Evolutionary conservation across 1,140 invertebrate genomes (phyloP).

Genomic region (Catajapyx aquilonaris): DNA sequence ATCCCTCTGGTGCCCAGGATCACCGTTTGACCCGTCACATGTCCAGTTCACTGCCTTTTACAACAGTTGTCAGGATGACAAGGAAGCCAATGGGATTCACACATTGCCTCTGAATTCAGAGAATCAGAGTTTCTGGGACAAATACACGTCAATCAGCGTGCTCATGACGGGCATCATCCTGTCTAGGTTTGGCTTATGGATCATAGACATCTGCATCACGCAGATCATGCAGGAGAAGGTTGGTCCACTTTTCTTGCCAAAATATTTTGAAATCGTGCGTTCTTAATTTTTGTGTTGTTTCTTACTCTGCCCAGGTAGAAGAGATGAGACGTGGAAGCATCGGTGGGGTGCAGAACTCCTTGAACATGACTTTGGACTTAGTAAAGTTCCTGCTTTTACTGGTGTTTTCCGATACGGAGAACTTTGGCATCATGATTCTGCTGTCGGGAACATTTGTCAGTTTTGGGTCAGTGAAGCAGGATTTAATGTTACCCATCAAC

Average conservation of each 20-base stretch:
- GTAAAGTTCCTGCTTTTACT: conserved; percentile 28
- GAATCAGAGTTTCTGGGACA: too few species aligned
- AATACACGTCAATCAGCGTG: conserved; percentile 18
- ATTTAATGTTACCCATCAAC: too few species aligned
- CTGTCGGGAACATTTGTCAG: too few species aligned
- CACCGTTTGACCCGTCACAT: conserved; percentile 22
- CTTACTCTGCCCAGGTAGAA: too few species aligned
- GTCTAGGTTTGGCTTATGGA: conserved; percentile 29
- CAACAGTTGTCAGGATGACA: too few species aligned
- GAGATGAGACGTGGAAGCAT: conserved; percentile 29
- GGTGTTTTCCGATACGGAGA: too few species aligned
- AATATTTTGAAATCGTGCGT: too few species aligned
- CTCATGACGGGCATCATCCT: conserved; percentile 23
- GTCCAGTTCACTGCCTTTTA: conserved; percentile 1
- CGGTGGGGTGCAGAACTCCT: conserved; percentile 30
- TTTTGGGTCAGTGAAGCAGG: too few species aligned
- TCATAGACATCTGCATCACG: conserved; percentile 31
- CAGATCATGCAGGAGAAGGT: conserved; percentile 34
- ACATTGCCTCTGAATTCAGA: conserved; percentile 1
- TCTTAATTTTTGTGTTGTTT: too few species aligned
- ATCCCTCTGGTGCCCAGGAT: conserved; percentile 28
- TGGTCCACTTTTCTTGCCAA: too few species aligned
- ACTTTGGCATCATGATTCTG: too few species aligned
- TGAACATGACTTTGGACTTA: conserved; percentile 28
- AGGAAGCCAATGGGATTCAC: too few species aligned